Evolutionary conservation across 2,888 invertebrate species (phyloP).

Genomic region (Hirudinaria manillensis): DNA sequence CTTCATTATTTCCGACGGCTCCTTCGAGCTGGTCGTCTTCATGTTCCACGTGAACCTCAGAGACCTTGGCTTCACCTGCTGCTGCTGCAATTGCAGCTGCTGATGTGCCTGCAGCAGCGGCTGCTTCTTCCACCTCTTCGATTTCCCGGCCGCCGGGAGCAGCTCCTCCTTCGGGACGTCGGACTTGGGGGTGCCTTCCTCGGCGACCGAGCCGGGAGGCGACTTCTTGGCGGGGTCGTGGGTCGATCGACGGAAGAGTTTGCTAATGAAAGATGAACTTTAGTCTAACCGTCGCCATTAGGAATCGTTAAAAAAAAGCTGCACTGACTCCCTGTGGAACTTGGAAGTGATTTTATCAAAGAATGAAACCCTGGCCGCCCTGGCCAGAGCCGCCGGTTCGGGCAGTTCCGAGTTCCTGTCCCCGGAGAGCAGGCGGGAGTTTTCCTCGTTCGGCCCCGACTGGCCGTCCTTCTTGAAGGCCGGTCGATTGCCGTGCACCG

Average conservation of each 20-base stretch:
- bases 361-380: slow-evolving; percentile 60
- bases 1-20: slow-evolving; percentile 98
- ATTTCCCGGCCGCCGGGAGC: neutral
- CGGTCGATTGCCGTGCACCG: slow-evolving; percentile 83
- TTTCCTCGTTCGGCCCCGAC: neutral
- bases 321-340: slow-evolving; percentile 85
- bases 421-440: neutral
- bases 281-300: neutral
- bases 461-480: slow-evolving; percentile 58
- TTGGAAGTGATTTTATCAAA: slow-evolving; percentile 96
- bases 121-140: slow-evolving; percentile 19
- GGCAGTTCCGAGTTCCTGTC: slow-evolving; percentile 1
- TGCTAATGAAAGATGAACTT: neutral
- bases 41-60: slow-evolving; percentile 99
- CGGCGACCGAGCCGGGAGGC: neutral
- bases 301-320: neutral
- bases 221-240: slow-evolving; percentile 14
- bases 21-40: slow-evolving; percentile 95
- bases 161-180: neutral
- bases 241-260: slow-evolving; percentile 28
- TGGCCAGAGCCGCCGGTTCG: slow-evolving; percentile 13
- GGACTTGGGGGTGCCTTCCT: slow-evolving; percentile 1
- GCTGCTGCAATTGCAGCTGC: neutral
- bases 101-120: neutral
- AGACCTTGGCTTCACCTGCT: slow-evolving; percentile 45